Base-by-base conservation (phyloP, 2,797 vertebrate genomes). In the Synaphobranchus kaupii region DNA sequence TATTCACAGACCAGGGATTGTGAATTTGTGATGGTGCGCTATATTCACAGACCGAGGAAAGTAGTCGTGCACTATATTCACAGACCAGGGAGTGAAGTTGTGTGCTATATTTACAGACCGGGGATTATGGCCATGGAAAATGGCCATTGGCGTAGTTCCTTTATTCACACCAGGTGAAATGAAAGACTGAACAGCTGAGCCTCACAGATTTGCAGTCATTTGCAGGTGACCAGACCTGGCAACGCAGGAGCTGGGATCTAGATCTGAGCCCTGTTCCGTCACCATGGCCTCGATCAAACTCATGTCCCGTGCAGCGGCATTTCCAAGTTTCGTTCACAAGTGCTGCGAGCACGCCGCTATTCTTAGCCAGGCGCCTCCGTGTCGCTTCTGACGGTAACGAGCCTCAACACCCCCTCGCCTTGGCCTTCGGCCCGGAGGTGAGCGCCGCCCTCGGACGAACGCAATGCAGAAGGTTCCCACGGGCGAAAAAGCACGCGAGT, bases 301-400 rank as follows among this genome's bases (percentile, higher is more conserved):
- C 17, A 9, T 47, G 4, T 68, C 20, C 60, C 0, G 4, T 10
- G 0, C 52, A 13, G 58, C 85, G 87, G 90, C 86, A 89, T 92
- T 90, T 91, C 80, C 1, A 12, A 39, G 12, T n/a, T 28, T 52
- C 31, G 20, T 68, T 80, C 52, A 7, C 10, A 0, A 34, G 71
- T 7, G 39, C 28, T 31, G 47, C 88, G 22, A 39, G 1, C 83
- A 0, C 85, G 89, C 90, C 5, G 68, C 56, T 93, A 94, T 94
- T 94, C 92, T 92, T 93, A 93, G 92, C 78, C 47, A 60, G 66
- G 28, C 80, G 76, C 28, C 13, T 60, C 88, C 91, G 88, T 85
- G 91, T 91, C 91, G 91, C 90, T 91, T 92, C 89, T 89, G 90
- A 92, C 89, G 91, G 90, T 90, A 93, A 93, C 91, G 90, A 93